Evolutionary conservation across 2,797 vertebrate genomes (phyloP).

Genomic region (Myotis daubentonii): DNA sequence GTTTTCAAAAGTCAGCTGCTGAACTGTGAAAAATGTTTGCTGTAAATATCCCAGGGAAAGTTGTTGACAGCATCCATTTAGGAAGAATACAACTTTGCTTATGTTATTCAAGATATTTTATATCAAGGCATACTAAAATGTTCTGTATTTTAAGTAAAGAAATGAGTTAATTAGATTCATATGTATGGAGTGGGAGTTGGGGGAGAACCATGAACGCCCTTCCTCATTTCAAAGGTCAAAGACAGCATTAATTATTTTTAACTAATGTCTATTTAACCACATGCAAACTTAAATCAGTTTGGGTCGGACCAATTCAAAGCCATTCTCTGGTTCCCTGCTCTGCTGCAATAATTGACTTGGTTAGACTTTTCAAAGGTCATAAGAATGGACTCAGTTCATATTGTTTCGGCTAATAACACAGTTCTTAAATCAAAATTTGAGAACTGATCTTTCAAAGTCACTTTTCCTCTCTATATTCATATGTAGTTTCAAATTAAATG

Average conservation of each 20-base stretch:
- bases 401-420: conserved; percentile 86
- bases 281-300: conserved; percentile 88
- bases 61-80: neutral
- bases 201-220: conserved; percentile 81
- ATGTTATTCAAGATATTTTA: conserved; percentile 46
- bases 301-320: conserved; percentile 87
- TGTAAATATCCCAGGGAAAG: conserved; percentile 34
- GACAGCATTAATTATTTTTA: conserved; percentile 86
- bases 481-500: conserved; percentile 86
- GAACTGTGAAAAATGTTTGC: conserved; percentile 5
- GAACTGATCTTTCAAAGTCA: conserved; percentile 87
- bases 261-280: conserved; percentile 85
- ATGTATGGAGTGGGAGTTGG: conserved; percentile 50
- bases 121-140: neutral
- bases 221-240: conserved; percentile 85
- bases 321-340: conserved; percentile 85
- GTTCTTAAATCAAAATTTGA: conserved; percentile 87
- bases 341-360: conserved; percentile 87
- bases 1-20: conserved; percentile 43
- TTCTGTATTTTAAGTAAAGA: conserved; percentile 68
- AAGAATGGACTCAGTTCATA: conserved; percentile 82
- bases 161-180: conserved; percentile 75
- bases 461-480: conserved; percentile 81
- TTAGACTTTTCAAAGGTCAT: conserved; percentile 85
- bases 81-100: conserved; percentile 44